Conservation (phyloP, 2,888 invertebrate genomes). For the Drosophila maculinotata region DNA sequence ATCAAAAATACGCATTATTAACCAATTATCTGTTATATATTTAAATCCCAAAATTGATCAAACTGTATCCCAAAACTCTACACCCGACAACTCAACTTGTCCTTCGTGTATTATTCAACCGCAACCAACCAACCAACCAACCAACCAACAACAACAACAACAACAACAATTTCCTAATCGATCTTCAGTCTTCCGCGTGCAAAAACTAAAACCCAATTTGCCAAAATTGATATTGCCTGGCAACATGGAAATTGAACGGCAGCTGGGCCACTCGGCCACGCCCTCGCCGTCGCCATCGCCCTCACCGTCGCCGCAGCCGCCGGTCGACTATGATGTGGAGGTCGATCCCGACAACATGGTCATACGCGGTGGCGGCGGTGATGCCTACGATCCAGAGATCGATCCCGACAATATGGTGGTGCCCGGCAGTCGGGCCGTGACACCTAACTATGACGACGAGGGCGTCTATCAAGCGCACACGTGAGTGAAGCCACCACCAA, state of each 20-base stretch:
- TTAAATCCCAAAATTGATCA: slow-evolving; percentile 40
- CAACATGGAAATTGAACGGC: slow-evolving; percentile 81
- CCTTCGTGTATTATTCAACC: slow-evolving; percentile 69
- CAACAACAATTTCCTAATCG: slow-evolving; percentile 38
- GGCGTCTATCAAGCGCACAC: slow-evolving; percentile 84
- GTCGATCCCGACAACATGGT: slow-evolving; percentile 84
- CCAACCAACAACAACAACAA: slow-evolving; percentile 34
- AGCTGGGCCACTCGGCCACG: slow-evolving; percentile 42
- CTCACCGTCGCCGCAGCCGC: slow-evolving; percentile 83
- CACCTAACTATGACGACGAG: slow-evolving; percentile 81
- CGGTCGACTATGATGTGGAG: slow-evolving; percentile 83
- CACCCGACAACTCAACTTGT: slow-evolving; percentile 45
- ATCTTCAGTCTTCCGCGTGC: slow-evolving; percentile 84
- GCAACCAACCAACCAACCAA: slow-evolving; percentile 52
- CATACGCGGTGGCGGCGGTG: slow-evolving; percentile 74
- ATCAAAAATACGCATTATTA: slow-evolving; percentile 54
- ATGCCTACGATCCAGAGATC: slow-evolving; percentile 79
- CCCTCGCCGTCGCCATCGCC: slow-evolving; percentile 82
- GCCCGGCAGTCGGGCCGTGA: slow-evolving; percentile 79
- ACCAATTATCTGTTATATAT: slow-evolving; percentile 72
- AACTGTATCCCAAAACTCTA: slow-evolving; percentile 41
- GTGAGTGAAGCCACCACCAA: slow-evolving; percentile 81
- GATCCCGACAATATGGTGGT: slow-evolving; percentile 84
- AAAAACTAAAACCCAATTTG: slow-evolving; percentile 85
- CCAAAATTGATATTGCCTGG: slow-evolving; percentile 84